Evolutionary conservation across 92 coral and sea anemone species (phyloP), one percentile per base, ranked within the genome.

Genomic region (Pocillopora grandis): DNA sequence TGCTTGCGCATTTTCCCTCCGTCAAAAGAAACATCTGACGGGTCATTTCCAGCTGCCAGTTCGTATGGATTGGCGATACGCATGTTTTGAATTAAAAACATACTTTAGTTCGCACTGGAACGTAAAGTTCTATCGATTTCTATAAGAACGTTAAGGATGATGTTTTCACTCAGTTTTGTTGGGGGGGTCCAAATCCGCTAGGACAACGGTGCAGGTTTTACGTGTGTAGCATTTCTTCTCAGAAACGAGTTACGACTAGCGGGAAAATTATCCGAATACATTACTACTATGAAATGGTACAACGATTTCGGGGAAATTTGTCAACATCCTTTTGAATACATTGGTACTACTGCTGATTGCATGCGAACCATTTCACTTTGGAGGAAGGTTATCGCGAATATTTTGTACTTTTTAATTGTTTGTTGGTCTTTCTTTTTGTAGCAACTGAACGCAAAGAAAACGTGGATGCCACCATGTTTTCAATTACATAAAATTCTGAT

Each of bases 271-370:
- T 15, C 59, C 1, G 13, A 76, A 13, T 14, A 33, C 8, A 66
- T 85, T 52, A 67, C 66, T 17, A 60, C 84, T 33, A 77, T 67
- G 75, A 85, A 85, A 66, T 85, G 88, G 88, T 85, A 76, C 64
- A 68, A 33, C 60, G 84, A 85, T 35, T 85, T 85, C 23, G 88
- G 88, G 1, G 84, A 85, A 76, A 58, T 85, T 19, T 85, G 76
- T 37, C 88, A 85, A 63, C 18, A n/a, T 18, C 23, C 75, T 18
- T 80, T 78, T 16, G 85, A 90, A 58, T 83, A 58, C 67, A 68
- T 31, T 60, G 93, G 93, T 5, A 78, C 91, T 14, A 87, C 91
- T 20, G 91, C 89, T n/a, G 91, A 83, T 74, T 69, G 91, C 2
- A 61, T 92, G 76, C 79, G 91, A 36, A 92, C 95, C 2, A 69